Evolutionary conservation across 92 coral and sea anemone species (phyloP).

Genomic region (Phymanthus crucifer): DNA sequence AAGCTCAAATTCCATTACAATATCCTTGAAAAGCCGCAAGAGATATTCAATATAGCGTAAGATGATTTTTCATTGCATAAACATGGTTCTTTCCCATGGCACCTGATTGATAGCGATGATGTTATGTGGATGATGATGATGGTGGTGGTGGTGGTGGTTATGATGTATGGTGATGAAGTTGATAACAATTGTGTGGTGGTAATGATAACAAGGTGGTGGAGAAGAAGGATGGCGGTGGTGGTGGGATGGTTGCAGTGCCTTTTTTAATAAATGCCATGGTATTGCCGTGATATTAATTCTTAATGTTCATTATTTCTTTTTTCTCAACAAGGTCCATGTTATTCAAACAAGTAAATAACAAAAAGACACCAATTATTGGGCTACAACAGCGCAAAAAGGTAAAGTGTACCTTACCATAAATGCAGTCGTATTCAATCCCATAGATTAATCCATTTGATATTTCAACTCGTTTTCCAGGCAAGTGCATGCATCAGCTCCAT

Average conservation of each 20-base stretch:
- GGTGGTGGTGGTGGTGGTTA: no score
- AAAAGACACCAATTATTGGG: constrained; percentile 47
- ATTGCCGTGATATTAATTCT: no score
- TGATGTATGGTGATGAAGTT: no score
- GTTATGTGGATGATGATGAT: no score
- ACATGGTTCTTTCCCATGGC: background rate
- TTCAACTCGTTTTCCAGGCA: constrained; percentile 30
- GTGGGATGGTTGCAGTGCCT: no score
- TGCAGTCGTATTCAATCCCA: no score
- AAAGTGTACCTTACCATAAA: background rate
- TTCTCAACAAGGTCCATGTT: constrained; percentile 30
- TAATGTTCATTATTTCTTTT: background rate
- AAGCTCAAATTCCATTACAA: constrained; percentile 46
- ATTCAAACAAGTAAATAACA: constrained; percentile 46
- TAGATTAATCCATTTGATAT: background rate
- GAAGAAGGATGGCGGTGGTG: no score
- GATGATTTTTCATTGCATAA: background rate
- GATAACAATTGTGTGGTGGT: no score
- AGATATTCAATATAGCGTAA: constrained; percentile 70
- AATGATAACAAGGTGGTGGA: no score
- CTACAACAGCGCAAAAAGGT: constrained; percentile 61
- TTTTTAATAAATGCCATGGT: no score
- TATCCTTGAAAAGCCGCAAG: constrained; percentile 65
- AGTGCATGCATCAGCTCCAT: constrained; percentile 58
- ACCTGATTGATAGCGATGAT: no score